These are phyloP conservation scores for Paguma larvata DNA, from an alignment of 2,797 vertebrate species.

Conservation along the genomic window DNA sequence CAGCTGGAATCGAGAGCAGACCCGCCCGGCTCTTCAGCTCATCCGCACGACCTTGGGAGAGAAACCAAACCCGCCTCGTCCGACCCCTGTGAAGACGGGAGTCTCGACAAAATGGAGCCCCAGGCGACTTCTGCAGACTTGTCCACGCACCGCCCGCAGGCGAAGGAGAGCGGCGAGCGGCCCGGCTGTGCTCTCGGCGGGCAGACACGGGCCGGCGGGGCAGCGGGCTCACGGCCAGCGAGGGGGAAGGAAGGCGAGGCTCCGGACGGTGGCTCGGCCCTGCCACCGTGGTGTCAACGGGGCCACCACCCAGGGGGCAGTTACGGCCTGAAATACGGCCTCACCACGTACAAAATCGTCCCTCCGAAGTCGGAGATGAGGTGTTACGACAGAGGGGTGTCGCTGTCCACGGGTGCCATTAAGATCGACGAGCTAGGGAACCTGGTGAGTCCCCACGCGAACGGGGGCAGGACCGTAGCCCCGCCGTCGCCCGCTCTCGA, in stretches of 20 bases:
- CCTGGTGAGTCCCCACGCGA: slow-evolving; percentile 89
- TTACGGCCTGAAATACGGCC: slow-evolving; percentile 92
- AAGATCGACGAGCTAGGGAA: slow-evolving; percentile 98
- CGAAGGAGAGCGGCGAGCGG: slow-evolving; percentile 62
- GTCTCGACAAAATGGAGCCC: slow-evolving; percentile 54
- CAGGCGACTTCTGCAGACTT: slow-evolving; percentile 22
- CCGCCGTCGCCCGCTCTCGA: slow-evolving; percentile 71
- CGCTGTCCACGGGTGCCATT: slow-evolving; percentile 92
- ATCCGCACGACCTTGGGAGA: slow-evolving; percentile 37
- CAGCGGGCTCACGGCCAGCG: accelerated
- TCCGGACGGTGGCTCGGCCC: slow-evolving; percentile 18
- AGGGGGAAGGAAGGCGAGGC: slow-evolving; percentile 13
- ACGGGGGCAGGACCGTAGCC: slow-evolving; percentile 63
- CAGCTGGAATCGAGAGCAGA: slow-evolving; percentile 63
- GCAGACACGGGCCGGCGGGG: slow-evolving; percentile 56
- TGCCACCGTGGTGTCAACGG: slow-evolving; percentile 77
- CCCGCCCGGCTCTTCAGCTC: slow-evolving; percentile 43
- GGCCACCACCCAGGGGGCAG: slow-evolving; percentile 74
- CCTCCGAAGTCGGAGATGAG: slow-evolving; percentile 92
- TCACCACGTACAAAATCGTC: slow-evolving; percentile 96
- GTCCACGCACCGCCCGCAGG: not conserved
- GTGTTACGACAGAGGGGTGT: slow-evolving; percentile 86
- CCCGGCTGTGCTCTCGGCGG: slow-evolving; percentile 60
- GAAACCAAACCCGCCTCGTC: slow-evolving; percentile 58
- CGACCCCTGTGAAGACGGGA: not conserved